Evolutionary conservation across 2,113 vertebrate species (phyloP).

Genomic region (Malurus melanocephalus): DNA sequence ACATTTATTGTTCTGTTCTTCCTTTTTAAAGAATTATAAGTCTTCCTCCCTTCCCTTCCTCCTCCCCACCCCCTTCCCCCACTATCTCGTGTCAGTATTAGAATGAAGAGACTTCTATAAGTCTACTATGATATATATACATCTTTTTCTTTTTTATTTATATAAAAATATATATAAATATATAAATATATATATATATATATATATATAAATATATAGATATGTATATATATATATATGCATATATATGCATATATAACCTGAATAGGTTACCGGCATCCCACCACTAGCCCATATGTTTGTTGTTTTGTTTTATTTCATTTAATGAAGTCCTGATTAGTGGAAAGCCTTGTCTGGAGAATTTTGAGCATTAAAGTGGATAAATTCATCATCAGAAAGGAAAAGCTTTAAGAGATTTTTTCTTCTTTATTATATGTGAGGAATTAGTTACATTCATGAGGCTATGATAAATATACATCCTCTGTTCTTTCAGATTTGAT

Average conservation of each 20-base stretch:
- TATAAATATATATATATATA: not conserved
- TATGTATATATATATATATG: not conserved
- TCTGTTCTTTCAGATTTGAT: not conserved
- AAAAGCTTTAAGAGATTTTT: not conserved
- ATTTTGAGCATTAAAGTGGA: not conserved
- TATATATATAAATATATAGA: not conserved
- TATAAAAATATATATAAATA: too few relatives aligned
- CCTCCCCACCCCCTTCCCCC: accelerated
- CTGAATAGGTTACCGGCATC: not conserved
- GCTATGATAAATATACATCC: not conserved
- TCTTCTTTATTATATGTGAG: not conserved
- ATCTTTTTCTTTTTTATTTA: too few relatives aligned
- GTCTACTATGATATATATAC: not conserved
- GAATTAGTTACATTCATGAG: not conserved
- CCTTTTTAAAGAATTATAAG: not conserved
- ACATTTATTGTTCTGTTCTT: not conserved
- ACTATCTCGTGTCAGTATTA: not conserved
- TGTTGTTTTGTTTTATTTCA: not conserved
- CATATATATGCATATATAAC: too few relatives aligned
- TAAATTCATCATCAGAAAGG: not conserved
- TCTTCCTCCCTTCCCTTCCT: not conserved
- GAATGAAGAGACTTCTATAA: not conserved
- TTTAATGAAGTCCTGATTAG: not conserved
- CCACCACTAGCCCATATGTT: not conserved
- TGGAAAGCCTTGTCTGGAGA: not conserved